Base-by-base conservation (phyloP, 2,888 invertebrate genomes). In the Synergus gifuensis region DNA sequence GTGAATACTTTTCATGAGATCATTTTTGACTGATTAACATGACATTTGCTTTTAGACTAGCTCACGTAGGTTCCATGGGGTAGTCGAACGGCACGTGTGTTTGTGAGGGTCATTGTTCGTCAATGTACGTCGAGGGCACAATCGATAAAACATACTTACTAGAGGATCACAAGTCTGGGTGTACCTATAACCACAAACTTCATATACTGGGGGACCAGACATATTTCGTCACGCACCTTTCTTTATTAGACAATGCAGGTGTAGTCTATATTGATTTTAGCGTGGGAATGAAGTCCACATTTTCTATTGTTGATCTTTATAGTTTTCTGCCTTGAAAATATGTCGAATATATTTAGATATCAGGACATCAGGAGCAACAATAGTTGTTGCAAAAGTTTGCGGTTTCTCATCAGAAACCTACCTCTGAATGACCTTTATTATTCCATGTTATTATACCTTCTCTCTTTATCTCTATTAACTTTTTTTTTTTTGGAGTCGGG, bases 161-260 rank as follows among this genome's bases (percentile, higher is more conserved):
- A 73, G 69, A 49, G 46, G 8, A 54, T 14, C 28, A 16, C 69
- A 54, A 28, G 46, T 28, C 28, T 28, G 36, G 49, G 9, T 28
- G 11, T n/a, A 60, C 22, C 60, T 28, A 28, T 3, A 22, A 1
- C 36, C 4, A 16, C 16, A 40, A 28, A 28, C 22, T 28, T 28
- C 22, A 28, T 28, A 28, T 28, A 28, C 28, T 28, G 54, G 54
- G 54, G 73, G 49, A 54, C 36, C n/a, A n/a, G 11, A 36, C 54
- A 73, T 73, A 54, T 54, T 40, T 73, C 54, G 73, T 54, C 73
- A 73, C 54, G 73, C 73, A 73, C 73, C 54, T 36, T 36, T 73
- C n/a, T 54, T 73, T 40, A 36, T 73, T 36, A 54, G 36, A 73
- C n/a, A 54, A 54, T n/a, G 73, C 54, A 73, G 73, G 54, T 54